Evolutionary conservation across 2,888 invertebrate species (phyloP), one percentile per base, ranked within the genome.

Genomic region (Trissolcus brochymenae): DNA sequence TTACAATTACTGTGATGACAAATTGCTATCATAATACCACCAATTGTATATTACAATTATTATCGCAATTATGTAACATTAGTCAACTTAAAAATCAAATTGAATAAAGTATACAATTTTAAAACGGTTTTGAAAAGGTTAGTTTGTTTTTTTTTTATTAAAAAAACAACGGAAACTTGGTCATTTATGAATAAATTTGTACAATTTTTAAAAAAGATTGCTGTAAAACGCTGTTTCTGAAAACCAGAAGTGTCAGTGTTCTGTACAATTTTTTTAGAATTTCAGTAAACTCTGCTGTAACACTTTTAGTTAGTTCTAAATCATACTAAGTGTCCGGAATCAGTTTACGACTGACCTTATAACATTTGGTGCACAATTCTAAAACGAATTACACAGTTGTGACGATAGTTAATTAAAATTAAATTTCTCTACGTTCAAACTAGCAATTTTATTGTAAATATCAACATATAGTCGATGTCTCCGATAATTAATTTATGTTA

Each of bases 351-450:
- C 16, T 50, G 49, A 49, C 49, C 25, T 29, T 29, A 46, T 19
- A 6, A 35, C 29, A 59, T 50, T 21, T 35, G 41, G 19, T 17
- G 61, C 53, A 41, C 53, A 56, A 66, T 66, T 66, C 50, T 50
- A 66, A 40, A 66, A 56, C 65, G 50, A 66, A 56, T 56, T 21
- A 66, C 56, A 66, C 46, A 41, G 21, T 62, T 57, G 35, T 56
- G 17, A 56, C 19, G 21, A 21, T 57, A 46, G 51, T 46, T 16
- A 16, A 51, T 51, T 11, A 4, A 11, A 51, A 51, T 51, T 19
- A 19, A 17, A 13, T 51, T 17, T 17, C 6, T 21, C 17, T 14
- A 51, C 11, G 7, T 35, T 11, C 2, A 9, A 35, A 35, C 35
- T 35, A 35, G 35, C 35, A 35, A 11, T 35, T 35, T 9, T 35